Conservation (phyloP, 2,113 vertebrate genomes). For the Pyxicephalus adspersus region DNA sequence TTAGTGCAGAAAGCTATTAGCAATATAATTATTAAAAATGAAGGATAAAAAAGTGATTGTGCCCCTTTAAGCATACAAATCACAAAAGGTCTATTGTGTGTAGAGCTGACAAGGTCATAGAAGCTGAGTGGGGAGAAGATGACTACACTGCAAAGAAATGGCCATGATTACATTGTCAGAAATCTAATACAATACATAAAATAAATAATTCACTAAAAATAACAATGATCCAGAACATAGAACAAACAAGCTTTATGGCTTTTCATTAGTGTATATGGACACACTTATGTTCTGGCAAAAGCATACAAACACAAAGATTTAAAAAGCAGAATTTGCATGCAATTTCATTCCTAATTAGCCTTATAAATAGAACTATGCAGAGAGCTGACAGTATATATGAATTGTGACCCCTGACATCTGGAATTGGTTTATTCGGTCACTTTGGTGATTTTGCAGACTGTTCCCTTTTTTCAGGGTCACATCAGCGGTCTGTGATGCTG, state of each 20-base stretch:
- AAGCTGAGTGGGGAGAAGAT: neutral
- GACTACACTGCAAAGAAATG: constrained; percentile 7
- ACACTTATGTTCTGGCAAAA: constrained; percentile 13
- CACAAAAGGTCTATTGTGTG: neutral
- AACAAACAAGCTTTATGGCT: neutral
- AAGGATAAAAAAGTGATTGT: too few species aligned
- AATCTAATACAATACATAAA: constrained; percentile 28
- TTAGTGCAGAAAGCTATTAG: too few species aligned
- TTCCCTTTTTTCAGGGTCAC: neutral
- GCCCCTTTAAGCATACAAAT: too few species aligned
- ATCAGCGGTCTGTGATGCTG: neutral
- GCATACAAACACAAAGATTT: neutral
- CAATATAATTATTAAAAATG: too few species aligned
- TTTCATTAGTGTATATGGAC: constrained; percentile 22
- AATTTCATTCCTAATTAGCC: constrained; percentile 37
- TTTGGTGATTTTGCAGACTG: constrained; percentile 18
- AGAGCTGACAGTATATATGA: constrained; percentile 38
- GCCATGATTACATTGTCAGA: constrained; percentile 3
- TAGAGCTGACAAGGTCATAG: neutral
- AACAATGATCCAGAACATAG: neutral
- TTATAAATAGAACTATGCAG: constrained; percentile 23
- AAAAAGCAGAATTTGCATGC: constrained; percentile 12
- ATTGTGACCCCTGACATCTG: constrained; percentile 46
- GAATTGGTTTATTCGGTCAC: constrained; percentile 2
- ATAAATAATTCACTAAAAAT: constrained; percentile 32